phyloP scores from a whole-genome alignment of 2,888 invertebrate species.

The Acheta domesticus region DNA sequence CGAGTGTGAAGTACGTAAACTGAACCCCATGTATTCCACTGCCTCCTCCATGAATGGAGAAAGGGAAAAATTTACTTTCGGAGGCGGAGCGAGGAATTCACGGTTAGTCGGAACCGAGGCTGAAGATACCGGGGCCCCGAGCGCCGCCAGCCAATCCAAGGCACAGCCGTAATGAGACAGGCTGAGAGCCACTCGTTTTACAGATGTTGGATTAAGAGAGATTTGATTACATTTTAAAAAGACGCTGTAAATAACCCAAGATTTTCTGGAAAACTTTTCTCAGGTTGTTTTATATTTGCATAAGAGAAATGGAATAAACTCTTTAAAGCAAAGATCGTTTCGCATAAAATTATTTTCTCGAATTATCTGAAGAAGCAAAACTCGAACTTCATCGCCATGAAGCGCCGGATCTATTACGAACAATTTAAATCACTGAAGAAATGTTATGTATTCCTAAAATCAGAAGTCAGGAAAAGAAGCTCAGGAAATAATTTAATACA shows the following conservation, averaged over 20 bases:
- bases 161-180: background rate
- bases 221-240: background rate
- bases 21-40: too few relatives aligned
- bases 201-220: slow-evolving; percentile 8
- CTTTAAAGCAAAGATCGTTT: background rate
- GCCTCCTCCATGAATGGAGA: too few relatives aligned
- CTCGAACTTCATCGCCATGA: too few relatives aligned
- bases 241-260: background rate
- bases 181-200: background rate
- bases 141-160: background rate
- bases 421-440: too few relatives aligned
- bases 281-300: background rate
- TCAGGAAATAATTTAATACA: too few relatives aligned
- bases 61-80: too few relatives aligned
- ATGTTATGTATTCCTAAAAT: too few relatives aligned
- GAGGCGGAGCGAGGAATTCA: too few relatives aligned
- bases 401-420: too few relatives aligned
- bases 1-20: too few relatives aligned
- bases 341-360: background rate
- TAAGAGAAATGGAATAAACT: background rate
- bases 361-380: background rate
- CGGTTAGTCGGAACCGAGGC: too few relatives aligned
- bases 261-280: slow-evolving; percentile 18
- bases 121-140: background rate
- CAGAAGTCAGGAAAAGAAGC: too few relatives aligned